phyloP scores from a whole-genome alignment of 2,113 vertebrate species.

The Phoxinus phoxinus region DNA sequence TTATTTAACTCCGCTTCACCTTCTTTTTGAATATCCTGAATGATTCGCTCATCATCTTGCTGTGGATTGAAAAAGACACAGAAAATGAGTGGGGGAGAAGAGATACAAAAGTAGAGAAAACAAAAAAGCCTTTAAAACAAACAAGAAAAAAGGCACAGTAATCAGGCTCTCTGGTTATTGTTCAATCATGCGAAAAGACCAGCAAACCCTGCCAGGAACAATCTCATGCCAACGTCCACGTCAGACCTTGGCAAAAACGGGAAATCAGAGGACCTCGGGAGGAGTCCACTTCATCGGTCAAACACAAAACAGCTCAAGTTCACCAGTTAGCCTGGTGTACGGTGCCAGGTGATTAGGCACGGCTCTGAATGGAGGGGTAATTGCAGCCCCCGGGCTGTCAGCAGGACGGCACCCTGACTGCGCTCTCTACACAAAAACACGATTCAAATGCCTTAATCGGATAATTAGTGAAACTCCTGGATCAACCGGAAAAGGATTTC shows the following conservation, averaged over 20 bases:
- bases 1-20: slow-evolving; percentile 92
- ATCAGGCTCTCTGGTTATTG: slow-evolving; percentile 3
- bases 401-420: neutral
- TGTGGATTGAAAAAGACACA: slow-evolving; percentile 61
- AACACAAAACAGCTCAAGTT: slow-evolving; percentile 31
- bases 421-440: slow-evolving; percentile 8
- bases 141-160: neutral
- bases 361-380: slow-evolving; percentile 10
- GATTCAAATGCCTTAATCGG: slow-evolving; percentile 16
- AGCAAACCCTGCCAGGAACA: neutral
- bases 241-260: neutral
- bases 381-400: slow-evolving; percentile 6
- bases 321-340: neutral
- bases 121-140: neutral
- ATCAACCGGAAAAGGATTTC: slow-evolving; percentile 19
- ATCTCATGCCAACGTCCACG: neutral
- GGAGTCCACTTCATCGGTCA: slow-evolving; percentile 10
- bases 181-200: neutral
- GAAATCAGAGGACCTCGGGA: slow-evolving; percentile 1
- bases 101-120: neutral
- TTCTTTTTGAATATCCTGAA: slow-evolving; percentile 94
- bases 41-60: slow-evolving; percentile 94
- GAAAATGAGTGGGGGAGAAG: neutral
- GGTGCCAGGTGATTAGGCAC: slow-evolving; percentile 47
- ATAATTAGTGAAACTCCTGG: slow-evolving; percentile 24